These are phyloP conservation scores for Circaetus cinerascens DNA, from an alignment of 2,113 vertebrate genomes.

Conservation along the genomic window DNA sequence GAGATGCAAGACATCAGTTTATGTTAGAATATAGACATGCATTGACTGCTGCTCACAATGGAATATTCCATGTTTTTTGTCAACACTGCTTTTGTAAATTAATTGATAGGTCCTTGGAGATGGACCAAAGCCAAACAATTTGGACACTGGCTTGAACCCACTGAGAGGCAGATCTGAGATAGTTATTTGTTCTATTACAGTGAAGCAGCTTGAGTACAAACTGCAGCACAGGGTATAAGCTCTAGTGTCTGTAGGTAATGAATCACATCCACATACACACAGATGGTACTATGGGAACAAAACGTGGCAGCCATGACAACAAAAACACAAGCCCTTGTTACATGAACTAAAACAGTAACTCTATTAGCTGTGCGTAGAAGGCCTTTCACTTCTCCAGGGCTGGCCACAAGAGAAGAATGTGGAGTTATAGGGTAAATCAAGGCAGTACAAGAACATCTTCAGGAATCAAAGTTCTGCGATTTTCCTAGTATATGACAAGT, in stretches of 20 bases:
- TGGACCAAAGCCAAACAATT: not conserved
- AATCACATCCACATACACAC: not conserved
- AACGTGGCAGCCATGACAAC: conserved; percentile 24
- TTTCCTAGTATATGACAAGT: not conserved
- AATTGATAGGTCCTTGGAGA: not conserved
- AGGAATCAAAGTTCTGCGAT: not conserved
- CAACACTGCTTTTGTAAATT: not conserved
- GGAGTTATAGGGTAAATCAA: not conserved
- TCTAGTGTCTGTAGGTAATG: not conserved
- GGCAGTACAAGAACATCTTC: not conserved
- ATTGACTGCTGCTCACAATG: not conserved
- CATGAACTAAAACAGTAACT: not conserved
- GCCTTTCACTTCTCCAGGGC: not conserved
- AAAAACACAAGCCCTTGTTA: not conserved
- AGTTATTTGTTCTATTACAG: not conserved
- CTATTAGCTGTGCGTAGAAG: not conserved
- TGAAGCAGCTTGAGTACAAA: not conserved
- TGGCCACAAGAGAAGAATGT: not conserved
- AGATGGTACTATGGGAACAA: conserved; percentile 35
- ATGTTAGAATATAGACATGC: not conserved
- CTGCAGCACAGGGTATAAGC: not conserved
- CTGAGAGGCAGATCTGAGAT: not conserved
- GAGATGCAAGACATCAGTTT: not conserved
- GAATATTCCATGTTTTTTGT: not conserved
- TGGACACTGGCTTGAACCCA: not conserved